These are phyloP conservation scores for Deilephila porcellus DNA, from an alignment of 2,888 invertebrate species.

Conservation along the genomic window DNA sequence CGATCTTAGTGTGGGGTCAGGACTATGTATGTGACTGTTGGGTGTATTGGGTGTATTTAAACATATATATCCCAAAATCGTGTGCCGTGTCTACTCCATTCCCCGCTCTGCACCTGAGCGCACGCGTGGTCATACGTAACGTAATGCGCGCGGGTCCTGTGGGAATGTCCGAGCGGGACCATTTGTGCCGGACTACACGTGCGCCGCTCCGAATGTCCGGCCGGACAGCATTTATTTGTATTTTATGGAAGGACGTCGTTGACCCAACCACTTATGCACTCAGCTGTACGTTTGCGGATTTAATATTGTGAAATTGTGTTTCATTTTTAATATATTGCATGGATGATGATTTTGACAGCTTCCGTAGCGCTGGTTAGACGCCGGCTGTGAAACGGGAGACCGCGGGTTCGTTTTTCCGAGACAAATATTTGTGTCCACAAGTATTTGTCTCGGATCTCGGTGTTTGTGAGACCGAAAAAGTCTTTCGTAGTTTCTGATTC, in stretches of 20 bases:
- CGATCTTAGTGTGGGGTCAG: too few relatives aligned
- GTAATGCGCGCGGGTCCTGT: constrained; percentile 66
- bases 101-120: constrained; percentile 53
- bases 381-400: too few relatives aligned
- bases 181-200: constrained; percentile 31
- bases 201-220: constrained; percentile 26
- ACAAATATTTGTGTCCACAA: too few relatives aligned
- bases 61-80: neutral
- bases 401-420: too few relatives aligned
- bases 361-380: too few relatives aligned
- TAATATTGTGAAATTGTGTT: neutral
- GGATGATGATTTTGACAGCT: too few relatives aligned
- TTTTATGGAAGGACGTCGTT: constrained; percentile 29
- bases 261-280: constrained; percentile 18
- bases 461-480: too few relatives aligned
- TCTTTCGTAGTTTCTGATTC: too few relatives aligned
- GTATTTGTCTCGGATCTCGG: too few relatives aligned
- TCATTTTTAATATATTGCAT: too few relatives aligned
- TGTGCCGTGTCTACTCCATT: constrained; percentile 49
- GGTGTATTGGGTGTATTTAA: too few relatives aligned
- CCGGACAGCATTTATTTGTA: constrained; percentile 29
- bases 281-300: neutral
- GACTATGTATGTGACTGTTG: too few relatives aligned
- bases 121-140: constrained; percentile 78
- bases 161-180: constrained; percentile 55